Conservation (phyloP, 37 sponge, comb jelly and placozoan genomes). For the Spongilla lacustris region DNA sequence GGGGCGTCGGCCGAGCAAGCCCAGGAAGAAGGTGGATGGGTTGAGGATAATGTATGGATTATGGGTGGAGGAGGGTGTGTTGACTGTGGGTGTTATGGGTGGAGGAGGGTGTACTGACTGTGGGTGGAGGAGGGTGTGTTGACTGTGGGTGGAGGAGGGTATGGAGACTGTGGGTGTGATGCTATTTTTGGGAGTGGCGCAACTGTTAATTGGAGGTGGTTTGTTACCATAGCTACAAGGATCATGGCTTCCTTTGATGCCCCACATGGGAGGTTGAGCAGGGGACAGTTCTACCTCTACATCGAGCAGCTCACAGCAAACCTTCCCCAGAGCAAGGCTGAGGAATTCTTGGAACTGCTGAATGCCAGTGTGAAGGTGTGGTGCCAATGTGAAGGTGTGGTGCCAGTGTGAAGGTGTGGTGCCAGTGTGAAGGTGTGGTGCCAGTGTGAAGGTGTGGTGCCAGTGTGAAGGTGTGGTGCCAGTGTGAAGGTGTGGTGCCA, state of each 20-base stretch:
- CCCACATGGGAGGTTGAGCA: constrained; percentile 7
- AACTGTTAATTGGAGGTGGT: neutral
- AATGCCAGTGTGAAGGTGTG: constrained; percentile 41
- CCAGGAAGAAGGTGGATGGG: constrained; percentile 18
- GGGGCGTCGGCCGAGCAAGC: constrained; percentile 42
- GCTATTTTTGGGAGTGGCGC: no score
- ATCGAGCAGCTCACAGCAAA: constrained; percentile 33
- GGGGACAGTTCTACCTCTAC: constrained; percentile 37
- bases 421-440: neutral
- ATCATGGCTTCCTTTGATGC: constrained; percentile 3
- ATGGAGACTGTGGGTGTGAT: neutral
- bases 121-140: neutral
- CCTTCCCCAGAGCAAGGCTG: constrained; percentile 22
- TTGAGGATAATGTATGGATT: no score
- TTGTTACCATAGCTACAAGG: constrained; percentile 8
- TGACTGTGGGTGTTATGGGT: no score
- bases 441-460: neutral
- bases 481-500: neutral
- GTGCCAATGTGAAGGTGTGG: neutral
- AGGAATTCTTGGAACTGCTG: constrained; percentile 59
- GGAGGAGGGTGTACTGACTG: no score
- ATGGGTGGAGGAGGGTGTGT: no score
- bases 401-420: neutral
- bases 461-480: neutral
- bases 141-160: neutral